Conservation (phyloP, 2,888 invertebrate species). For the Griposia aprilina region DNA sequence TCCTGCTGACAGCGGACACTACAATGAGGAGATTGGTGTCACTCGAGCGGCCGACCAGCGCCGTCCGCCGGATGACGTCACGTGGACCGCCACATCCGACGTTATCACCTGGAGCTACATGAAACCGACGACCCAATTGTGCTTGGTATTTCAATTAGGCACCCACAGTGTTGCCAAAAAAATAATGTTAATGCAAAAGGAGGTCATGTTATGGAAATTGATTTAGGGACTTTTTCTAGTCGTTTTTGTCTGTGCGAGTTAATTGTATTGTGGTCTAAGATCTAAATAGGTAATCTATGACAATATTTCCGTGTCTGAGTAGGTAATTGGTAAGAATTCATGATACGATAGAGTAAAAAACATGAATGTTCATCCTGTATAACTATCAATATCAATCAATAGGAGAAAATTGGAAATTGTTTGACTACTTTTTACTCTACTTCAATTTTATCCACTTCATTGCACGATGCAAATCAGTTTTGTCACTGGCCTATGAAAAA, state of each 20-base stretch:
- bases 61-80: constrained; percentile 82
- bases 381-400: too few species aligned
- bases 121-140: constrained; percentile 58
- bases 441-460: background rate
- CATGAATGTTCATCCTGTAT: background rate
- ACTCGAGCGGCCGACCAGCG: constrained; percentile 76
- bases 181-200: constrained; percentile 18
- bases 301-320: background rate
- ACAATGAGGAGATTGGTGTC: constrained; percentile 82
- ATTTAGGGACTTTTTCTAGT: constrained; percentile 5
- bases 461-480: background rate
- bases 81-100: constrained; percentile 83
- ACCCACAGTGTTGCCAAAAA: constrained; percentile 42
- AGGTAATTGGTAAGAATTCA: background rate
- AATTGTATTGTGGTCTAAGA: background rate
- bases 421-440: background rate
- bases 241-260: background rate
- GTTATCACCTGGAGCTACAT: constrained; percentile 73
- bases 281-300: background rate
- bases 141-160: constrained; percentile 58
- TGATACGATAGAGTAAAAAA: background rate
- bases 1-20: constrained; percentile 63
- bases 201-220: constrained; percentile 31
- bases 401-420: background rate
- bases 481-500: background rate